phyloP scores from a whole-genome alignment of 1,140 invertebrate species.

The Lysiphlebus fabarum region DNA sequence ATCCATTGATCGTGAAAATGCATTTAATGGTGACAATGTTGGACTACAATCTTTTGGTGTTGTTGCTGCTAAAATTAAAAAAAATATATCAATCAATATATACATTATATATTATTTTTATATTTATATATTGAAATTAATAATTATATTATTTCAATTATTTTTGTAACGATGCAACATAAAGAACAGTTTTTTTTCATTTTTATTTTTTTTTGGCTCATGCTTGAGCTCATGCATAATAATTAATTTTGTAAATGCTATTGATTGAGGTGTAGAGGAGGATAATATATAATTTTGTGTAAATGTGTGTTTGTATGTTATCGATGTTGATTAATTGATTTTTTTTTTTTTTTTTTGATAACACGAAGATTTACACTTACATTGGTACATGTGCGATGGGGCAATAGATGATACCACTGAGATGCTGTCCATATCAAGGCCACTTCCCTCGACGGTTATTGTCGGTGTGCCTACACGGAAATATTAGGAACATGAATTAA shows the following conservation, averaged over 20 bases:
- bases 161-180: constrained; percentile 29
- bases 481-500: constrained; percentile 35
- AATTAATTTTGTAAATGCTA: neutral
- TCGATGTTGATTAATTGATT: too few relatives aligned
- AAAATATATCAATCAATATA: neutral
- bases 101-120: neutral
- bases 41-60: constrained; percentile 81
- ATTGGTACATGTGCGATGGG: constrained; percentile 74
- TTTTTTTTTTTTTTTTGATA: neutral
- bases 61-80: constrained; percentile 58
- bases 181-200: constrained; percentile 31
- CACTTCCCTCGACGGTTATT: constrained; percentile 63
- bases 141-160: constrained; percentile 1
- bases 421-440: constrained; percentile 70
- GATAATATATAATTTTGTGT: too few relatives aligned
- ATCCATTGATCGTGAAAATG: constrained; percentile 74
- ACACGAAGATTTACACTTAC: constrained; percentile 59
- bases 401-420: constrained; percentile 71
- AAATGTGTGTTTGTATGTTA: too few relatives aligned
- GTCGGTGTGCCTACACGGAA: constrained; percentile 61
- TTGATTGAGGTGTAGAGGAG: too few relatives aligned
- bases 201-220: neutral
- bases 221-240: neutral
- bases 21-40: constrained; percentile 74
- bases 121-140: constrained; percentile 1